A percentile compares a stretch with the other conserved stretches of the same genome.
phyloP scores from a whole-genome alignment of 2,888 invertebrate genomes.

The Labia minor region DNA sequence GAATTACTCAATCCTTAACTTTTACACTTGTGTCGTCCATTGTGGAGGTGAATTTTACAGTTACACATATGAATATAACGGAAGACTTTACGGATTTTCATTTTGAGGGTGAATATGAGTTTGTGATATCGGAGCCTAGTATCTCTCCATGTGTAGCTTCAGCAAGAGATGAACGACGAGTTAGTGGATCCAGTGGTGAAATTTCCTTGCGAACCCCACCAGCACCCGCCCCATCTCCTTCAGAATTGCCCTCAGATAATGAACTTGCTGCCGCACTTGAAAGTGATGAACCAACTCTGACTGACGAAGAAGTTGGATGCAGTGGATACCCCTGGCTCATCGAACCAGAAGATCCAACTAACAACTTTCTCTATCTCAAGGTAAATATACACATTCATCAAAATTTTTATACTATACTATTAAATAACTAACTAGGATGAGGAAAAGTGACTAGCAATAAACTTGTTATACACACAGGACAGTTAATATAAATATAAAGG shows the following conservation, averaged over 20 bases:
- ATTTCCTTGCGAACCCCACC: slow-evolving; percentile 52
- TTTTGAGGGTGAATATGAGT: slow-evolving; percentile 49
- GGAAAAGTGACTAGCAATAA: too few species aligned
- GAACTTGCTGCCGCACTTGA: slow-evolving; percentile 23
- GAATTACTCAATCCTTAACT: slow-evolving; percentile 52
- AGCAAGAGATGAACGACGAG: slow-evolving; percentile 50
- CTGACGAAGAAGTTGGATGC: slow-evolving; percentile 37
- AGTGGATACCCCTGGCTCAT: slow-evolving; percentile 68
- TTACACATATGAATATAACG: slow-evolving; percentile 67
- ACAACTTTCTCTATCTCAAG: slow-evolving; percentile 60
- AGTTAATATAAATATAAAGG: too few species aligned
- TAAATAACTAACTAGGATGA: too few species aligned
- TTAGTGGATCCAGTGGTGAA: slow-evolving; percentile 63
- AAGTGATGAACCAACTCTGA: slow-evolving; percentile 26
- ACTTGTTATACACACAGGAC: too few species aligned
- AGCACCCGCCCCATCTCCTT: background rate
- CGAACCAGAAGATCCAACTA: slow-evolving; percentile 58
- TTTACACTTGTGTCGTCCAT: slow-evolving; percentile 56
- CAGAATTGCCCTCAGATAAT: background rate
- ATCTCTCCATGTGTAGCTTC: slow-evolving; percentile 35
- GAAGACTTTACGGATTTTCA: slow-evolving; percentile 70
- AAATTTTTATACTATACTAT: too few species aligned
- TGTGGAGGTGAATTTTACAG: slow-evolving; percentile 61
- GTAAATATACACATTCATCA: slow-evolving; percentile 24
- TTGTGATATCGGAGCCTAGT: slow-evolving; percentile 43